A percentile compares a stretch with the other conserved stretches of the same genome.
Evolutionary conservation across 2,113 vertebrate genomes (phyloP).

Genomic region (Barbus barbus): DNA sequence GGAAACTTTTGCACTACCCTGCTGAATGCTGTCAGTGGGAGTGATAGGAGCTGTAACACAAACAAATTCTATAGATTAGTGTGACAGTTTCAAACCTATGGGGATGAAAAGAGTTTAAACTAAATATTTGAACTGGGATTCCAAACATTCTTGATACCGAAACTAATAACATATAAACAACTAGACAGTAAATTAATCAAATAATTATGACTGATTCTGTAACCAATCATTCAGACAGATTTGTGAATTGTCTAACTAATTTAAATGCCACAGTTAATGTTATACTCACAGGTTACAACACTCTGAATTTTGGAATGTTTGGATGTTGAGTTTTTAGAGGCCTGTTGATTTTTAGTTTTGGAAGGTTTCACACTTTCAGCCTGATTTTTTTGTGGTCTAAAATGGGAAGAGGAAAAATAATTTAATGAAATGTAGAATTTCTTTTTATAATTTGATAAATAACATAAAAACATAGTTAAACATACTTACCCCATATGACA

Average conservation of each 20-base stretch:
- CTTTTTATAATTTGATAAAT: not conserved
- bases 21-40: not conserved
- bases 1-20: slow-evolving; percentile 57
- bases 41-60: slow-evolving; percentile 20
- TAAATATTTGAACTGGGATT: not conserved
- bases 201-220: not conserved
- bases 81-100: not conserved
- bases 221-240: not conserved
- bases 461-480: not conserved
- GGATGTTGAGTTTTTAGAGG: slow-evolving; percentile 1
- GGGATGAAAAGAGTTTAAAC: not conserved
- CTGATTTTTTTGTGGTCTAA: slow-evolving; percentile 5
- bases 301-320: slow-evolving; percentile 24
- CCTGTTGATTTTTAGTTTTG: slow-evolving; percentile 20
- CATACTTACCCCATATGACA: slow-evolving; percentile 70
- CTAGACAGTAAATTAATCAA: not conserved
- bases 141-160: not conserved
- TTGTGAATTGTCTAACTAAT: not conserved
- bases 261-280: not conserved
- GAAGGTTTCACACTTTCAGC: not conserved
- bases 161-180: not conserved
- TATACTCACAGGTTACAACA: slow-evolving; percentile 28
- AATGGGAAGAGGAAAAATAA: not conserved
- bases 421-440: no score
- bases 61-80: slow-evolving; percentile 24